Conservation (phyloP, 1,140 invertebrate genomes). For the Eueides isabella region DNA sequence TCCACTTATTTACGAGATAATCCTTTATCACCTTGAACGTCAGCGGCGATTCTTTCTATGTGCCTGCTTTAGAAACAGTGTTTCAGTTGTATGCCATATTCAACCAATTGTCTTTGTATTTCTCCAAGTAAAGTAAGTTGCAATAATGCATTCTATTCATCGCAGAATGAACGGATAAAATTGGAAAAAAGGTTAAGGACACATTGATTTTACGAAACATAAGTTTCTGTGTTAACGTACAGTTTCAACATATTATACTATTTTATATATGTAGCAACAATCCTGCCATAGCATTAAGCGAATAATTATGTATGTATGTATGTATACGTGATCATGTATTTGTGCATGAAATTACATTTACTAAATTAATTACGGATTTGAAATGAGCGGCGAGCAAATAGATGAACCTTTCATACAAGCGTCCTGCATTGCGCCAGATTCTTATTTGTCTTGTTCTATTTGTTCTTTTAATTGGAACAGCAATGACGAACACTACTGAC, state of each 20-base stretch:
- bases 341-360: constrained; percentile 47
- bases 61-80: not conserved
- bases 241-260: not conserved
- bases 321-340: not conserved
- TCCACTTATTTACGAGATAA: constrained; percentile 39
- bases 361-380: constrained; percentile 64
- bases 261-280: not conserved
- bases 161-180: constrained; percentile 7
- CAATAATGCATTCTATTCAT: not conserved
- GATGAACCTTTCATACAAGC: constrained; percentile 59
- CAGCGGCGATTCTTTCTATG: constrained; percentile 19
- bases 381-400: constrained; percentile 61
- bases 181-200: constrained; percentile 18
- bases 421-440: constrained; percentile 78
- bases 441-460: constrained; percentile 62
- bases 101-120: not conserved
- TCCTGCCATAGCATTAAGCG: not conserved
- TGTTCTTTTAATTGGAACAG: constrained; percentile 63
- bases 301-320: constrained; percentile 10
- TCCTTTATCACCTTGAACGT: constrained; percentile 33
- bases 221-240: not conserved
- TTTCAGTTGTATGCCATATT: not conserved
- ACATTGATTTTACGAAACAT: constrained; percentile 27
- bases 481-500: constrained; percentile 39
- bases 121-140: not conserved